Evolutionary conservation across 2,888 invertebrate species (phyloP).

Genomic region (Phyto melanocephala): DNA sequence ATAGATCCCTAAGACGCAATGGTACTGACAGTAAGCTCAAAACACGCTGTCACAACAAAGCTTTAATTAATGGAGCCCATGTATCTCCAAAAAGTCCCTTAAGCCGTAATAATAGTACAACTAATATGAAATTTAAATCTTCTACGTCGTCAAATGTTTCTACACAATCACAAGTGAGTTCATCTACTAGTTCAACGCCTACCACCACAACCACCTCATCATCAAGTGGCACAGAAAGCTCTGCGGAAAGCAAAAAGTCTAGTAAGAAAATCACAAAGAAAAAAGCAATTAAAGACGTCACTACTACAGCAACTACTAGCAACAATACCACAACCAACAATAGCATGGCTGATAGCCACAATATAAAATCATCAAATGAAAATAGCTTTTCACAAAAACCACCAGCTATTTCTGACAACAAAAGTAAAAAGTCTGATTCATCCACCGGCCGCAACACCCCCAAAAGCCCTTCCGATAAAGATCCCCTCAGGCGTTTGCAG

Average conservation of each 20-base stretch:
- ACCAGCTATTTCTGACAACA: constrained; percentile 55
- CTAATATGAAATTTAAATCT: constrained; percentile 76
- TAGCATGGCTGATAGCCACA: constrained; percentile 64
- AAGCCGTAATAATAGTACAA: constrained; percentile 74
- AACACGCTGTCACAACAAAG: constrained; percentile 70
- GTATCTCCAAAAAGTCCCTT: constrained; percentile 40
- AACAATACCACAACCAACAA: constrained; percentile 61
- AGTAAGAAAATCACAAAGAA: constrained; percentile 72
- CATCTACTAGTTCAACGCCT: not conserved
- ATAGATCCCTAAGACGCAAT: constrained; percentile 73
- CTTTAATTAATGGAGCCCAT: constrained; percentile 3
- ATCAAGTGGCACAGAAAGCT: constrained; percentile 75
- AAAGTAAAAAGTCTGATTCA: constrained; percentile 59
- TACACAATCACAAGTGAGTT: constrained; percentile 16
- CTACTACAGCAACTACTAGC: constrained; percentile 55
- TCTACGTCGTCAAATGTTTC: constrained; percentile 66
- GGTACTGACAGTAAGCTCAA: constrained; percentile 77
- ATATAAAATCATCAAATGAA: constrained; percentile 62
- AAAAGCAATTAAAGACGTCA: constrained; percentile 59
- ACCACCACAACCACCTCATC: constrained; percentile 66
- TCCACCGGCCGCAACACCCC: constrained; percentile 40
- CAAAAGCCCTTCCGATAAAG: constrained; percentile 57
- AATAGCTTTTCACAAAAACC: constrained; percentile 71
- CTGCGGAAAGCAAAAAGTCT: constrained; percentile 69
- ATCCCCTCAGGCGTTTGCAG: constrained; percentile 80